phyloP scores from a whole-genome alignment of 2,888 invertebrate genomes.

The Gastrophysa polygoni region DNA sequence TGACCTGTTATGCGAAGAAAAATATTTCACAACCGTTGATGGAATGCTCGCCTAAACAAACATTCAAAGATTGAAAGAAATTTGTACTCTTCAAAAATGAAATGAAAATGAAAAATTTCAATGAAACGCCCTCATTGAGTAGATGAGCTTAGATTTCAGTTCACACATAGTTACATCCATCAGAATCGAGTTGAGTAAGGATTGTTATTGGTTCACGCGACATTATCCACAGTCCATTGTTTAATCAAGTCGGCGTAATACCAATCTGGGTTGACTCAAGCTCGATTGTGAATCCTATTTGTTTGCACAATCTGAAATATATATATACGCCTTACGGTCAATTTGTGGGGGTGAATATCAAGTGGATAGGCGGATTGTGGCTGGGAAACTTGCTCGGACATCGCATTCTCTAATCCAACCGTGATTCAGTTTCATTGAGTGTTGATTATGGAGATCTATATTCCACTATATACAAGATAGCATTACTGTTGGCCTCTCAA shows the following conservation, averaged over 20 bases:
- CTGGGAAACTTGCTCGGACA: no score
- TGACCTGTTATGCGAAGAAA: no score
- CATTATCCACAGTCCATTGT: conserved; percentile 10
- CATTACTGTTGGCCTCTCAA: no score
- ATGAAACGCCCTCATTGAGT: not conserved
- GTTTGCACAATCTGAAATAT: conserved; percentile 15
- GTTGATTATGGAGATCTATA: no score
- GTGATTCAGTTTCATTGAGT: no score
- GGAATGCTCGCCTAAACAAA: no score
- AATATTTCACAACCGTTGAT: no score
- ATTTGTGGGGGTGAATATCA: not conserved
- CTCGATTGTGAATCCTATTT: conserved; percentile 22
- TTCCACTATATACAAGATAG: no score
- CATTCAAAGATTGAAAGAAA: no score
- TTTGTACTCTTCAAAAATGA: no score
- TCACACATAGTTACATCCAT: not conserved
- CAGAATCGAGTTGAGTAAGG: not conserved
- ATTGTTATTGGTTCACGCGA: not conserved
- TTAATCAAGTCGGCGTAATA: conserved; percentile 12
- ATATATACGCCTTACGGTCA: not conserved
- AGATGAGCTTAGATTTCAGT: not conserved
- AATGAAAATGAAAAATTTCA: no score
- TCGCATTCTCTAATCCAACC: no score
- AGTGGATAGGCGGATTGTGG: not conserved
- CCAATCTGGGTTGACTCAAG: conserved; percentile 20